Evolutionary conservation across 2,888 invertebrate species (phyloP).

Genomic region (Eristalis pertinax): DNA sequence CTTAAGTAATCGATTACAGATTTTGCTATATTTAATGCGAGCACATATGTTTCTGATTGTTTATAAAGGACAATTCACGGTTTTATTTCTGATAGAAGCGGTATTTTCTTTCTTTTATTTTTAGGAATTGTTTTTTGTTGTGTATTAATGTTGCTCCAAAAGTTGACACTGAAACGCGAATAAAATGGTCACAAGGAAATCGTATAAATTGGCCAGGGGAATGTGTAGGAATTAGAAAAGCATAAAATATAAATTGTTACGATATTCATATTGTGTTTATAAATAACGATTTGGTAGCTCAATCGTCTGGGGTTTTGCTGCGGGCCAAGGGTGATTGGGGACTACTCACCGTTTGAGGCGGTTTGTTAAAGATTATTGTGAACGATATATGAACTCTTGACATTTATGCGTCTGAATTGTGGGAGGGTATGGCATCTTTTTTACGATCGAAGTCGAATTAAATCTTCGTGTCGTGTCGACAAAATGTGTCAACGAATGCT

Average conservation of each 20-base stretch:
- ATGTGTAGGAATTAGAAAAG: background rate
- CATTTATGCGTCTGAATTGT: background rate
- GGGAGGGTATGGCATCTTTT: background rate
- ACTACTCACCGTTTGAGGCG: background rate
- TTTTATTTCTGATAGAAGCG: background rate
- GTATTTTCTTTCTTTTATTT: background rate
- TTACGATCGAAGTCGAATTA: background rate
- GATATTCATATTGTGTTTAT: background rate
- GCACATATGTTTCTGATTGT: constrained; percentile 18
- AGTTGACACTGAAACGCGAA: background rate
- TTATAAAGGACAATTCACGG: background rate
- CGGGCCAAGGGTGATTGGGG: background rate
- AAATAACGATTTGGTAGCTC: background rate
- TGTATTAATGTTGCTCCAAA: background rate
- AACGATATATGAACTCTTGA: background rate
- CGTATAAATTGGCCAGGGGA: background rate
- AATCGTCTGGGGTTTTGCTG: background rate
- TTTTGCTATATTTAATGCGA: constrained; percentile 41
- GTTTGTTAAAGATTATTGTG: background rate
- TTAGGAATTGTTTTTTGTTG: background rate
- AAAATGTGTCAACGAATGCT: background rate
- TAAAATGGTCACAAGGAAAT: background rate
- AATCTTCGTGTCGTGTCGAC: background rate
- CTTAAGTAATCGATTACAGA: constrained; percentile 33
- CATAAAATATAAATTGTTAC: background rate